A percentile compares a stretch with the other conserved stretches of the same genome.
These are phyloP conservation scores for Laodelphax striatellus DNA, from an alignment of 1,140 invertebrate genomes.

Conservation along the genomic window DNA sequence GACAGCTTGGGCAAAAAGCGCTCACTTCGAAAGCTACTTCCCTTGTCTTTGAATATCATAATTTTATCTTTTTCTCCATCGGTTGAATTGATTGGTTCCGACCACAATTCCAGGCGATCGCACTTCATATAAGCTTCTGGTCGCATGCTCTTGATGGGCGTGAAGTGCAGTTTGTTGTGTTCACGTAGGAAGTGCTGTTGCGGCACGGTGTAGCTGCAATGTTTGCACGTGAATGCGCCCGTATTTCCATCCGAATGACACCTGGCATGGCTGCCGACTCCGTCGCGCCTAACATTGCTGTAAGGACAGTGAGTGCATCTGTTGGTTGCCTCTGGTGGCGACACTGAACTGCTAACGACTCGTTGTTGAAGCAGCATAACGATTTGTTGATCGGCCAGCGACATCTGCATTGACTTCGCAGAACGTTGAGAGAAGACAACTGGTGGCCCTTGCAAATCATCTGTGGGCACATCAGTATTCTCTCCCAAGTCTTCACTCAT, in stretches of 20 bases:
- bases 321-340: constrained; percentile 32
- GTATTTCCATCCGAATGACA: constrained; percentile 49
- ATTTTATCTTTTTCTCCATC: constrained; percentile 28
- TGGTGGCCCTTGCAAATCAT: constrained; percentile 9
- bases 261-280: constrained; percentile 59
- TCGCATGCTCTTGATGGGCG: constrained; percentile 40
- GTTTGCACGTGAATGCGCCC: constrained; percentile 55
- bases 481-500: constrained; percentile 3
- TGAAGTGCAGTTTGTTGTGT: constrained; percentile 69
- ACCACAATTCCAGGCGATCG: constrained; percentile 37
- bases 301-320: constrained; percentile 68
- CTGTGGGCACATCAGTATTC: constrained; percentile 30
- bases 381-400: constrained; percentile 41
- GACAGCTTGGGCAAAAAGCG: constrained; percentile 21
- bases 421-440: constrained; percentile 19
- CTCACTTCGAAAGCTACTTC: constrained; percentile 22
- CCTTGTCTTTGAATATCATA: constrained; percentile 32
- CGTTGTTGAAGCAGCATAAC: constrained; percentile 35
- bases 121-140: constrained; percentile 48
- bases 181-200: constrained; percentile 67
- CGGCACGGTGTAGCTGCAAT: constrained; percentile 70
- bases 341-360: constrained; percentile 28
- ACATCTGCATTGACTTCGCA: constrained; percentile 35
- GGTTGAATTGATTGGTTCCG: constrained; percentile 30
- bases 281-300: constrained; percentile 54